phyloP scores from a whole-genome alignment of 2,797 vertebrate genomes.

The Danio albolineatus region DNA sequence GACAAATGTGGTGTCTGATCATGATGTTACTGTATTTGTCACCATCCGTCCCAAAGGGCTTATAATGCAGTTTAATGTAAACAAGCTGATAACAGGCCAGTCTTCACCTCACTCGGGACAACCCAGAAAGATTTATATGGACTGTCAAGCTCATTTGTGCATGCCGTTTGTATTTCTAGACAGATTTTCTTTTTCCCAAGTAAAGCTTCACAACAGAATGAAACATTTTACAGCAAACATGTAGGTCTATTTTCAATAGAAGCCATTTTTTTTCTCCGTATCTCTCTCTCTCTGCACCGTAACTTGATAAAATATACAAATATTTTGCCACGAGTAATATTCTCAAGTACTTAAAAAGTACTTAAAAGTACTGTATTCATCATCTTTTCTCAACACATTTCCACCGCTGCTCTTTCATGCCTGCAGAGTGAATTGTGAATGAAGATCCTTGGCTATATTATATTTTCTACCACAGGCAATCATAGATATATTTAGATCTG shows the following conservation, averaged over 20 bases:
- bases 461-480: slow-evolving; percentile 13
- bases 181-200: not conserved
- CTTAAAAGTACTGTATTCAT: not conserved
- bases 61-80: slow-evolving; percentile 58
- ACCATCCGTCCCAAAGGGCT: slow-evolving; percentile 1
- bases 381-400: not conserved
- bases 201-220: not conserved
- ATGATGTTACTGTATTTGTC: slow-evolving; percentile 13
- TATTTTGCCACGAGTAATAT: not conserved
- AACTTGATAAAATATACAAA: slow-evolving; percentile 1
- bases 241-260: not conserved
- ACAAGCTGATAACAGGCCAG: slow-evolving; percentile 57
- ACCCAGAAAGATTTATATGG: slow-evolving; percentile 58
- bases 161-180: slow-evolving; percentile 65
- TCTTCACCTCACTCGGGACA: slow-evolving; percentile 14
- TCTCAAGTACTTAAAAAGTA: not conserved
- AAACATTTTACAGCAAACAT: not conserved
- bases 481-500: not conserved
- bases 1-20: slow-evolving; percentile 57
- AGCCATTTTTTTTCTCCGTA: not conserved
- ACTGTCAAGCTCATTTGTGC: slow-evolving; percentile 68
- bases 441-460: not conserved
- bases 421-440: not conserved
- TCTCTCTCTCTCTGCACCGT: not conserved
- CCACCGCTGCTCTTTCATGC: not conserved